Base-by-base conservation (phyloP, 64 coral and sea anemone species). In the Montipora cactus region DNA sequence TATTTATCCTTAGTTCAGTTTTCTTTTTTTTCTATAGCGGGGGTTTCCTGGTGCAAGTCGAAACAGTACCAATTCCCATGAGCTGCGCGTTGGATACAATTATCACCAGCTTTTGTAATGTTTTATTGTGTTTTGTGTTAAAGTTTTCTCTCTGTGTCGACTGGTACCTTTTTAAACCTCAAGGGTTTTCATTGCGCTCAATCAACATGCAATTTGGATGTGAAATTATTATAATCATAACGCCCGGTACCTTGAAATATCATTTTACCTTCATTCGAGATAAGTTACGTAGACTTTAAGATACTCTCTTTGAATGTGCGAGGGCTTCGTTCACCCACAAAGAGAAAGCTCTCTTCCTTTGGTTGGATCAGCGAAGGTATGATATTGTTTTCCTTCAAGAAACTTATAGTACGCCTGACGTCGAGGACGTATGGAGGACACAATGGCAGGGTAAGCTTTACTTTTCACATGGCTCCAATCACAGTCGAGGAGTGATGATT, bases 361-460 rank as follows among this genome's bases (percentile, higher is more conserved):
- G 21, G 71, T 23, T 74, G n/a, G 19, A 74, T 25, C 15, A 74
- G 3, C 7, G 23, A 37, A 74, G 19, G 71, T 74, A 74, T 1
- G 84, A 87, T 72, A 87, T 87, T 45, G 47, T 87, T 87, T 72
- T 87, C 18, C 44, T 87, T 25, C 59, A 87, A 87, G 84, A 87
- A 87, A 71, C 67, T 44, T 67, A 87, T 18, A 71, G 47, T 20
- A 48, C 66, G 5, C 28, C 15, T 16, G 58, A 90, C 8, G 59
- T 61, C 20, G 88, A 90, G 23, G 77, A 90, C 16, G 5, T 25
- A 15, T 90, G 88, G 88, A 71, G 51, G 20, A 78, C 18, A 20
- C 69, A 73, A 73, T 73, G 69, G 69, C 69, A 73, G 20, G 20
- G 69, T 73, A 73, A 73, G 69, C 19, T 73, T 73, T 23, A 4